Evolutionary conservation across 2,888 invertebrate genomes (phyloP), one percentile per base, ranked within the genome.

Genomic region (Drosophila anomalipes): DNA sequence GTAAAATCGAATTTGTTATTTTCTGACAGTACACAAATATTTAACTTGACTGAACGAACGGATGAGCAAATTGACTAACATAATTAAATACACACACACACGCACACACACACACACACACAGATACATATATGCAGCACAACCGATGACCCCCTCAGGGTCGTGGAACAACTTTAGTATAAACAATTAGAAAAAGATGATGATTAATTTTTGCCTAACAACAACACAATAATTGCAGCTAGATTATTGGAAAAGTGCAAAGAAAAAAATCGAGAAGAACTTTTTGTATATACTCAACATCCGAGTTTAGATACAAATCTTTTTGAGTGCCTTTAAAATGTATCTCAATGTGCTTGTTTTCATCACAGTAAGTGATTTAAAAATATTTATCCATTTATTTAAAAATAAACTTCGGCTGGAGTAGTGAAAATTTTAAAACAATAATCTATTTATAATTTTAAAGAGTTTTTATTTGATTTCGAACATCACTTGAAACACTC

Each of bases 191-290:
- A n/a, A 39, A 16, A 39, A 56, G 30, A 37, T 54, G 51, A 73
- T 86, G 86, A 83, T 82, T 77, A 73, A 81, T 64, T 72, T 70
- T 32, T 59, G 30, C 37, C 37, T 30, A 39, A 56, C 19, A 39
- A 19, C 62, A 67, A 47, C 28, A 30, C 33, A 56, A 62, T 30
- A 19, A 22, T 30, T 26, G 44, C 57, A 37, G n/a, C 60, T 47
- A 28, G 19, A 58, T 49, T 49, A 63, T 59, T 39, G 65, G n/a
- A 35, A 30, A 57, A 19, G 2, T 28, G 19, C 19, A 26, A 37
- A 12, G 12, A 56, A 28, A 12, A 56, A 39, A 7, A 9, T 47
- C 0, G 19, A 28, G 28, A 28, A 57, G 1, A 28, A 30, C 37
- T 39, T 19, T 28, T 26, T 12, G 2, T n/a, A 6, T n/a, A 10